phyloP scores from a whole-genome alignment of 1,140 invertebrate species.

The Papilio polytes region DNA sequence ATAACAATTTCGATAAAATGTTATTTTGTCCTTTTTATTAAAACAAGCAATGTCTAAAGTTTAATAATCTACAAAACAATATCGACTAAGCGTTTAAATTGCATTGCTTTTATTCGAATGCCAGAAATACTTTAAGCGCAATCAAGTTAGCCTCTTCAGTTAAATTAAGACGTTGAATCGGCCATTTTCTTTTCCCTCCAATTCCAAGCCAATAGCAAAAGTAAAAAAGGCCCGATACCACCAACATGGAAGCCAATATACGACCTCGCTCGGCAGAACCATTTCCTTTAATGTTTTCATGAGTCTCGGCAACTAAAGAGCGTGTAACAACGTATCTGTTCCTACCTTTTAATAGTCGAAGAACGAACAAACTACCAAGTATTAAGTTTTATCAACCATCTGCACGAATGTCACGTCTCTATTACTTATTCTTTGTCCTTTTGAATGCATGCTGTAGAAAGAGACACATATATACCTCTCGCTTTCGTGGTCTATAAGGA shows the following conservation, averaged over 20 bases:
- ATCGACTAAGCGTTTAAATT: conserved; percentile 50
- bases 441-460: conserved; percentile 65
- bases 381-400: conserved; percentile 82
- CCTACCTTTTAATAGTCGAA: conserved; percentile 77
- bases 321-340: conserved; percentile 77
- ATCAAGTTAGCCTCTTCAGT: conserved; percentile 63
- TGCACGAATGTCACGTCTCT: conserved; percentile 82
- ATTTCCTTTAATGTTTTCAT: conserved; percentile 80
- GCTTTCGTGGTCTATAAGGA: conserved; percentile 55
- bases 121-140: conserved; percentile 60
- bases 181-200: conserved; percentile 75
- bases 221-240: conserved; percentile 73
- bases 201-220: conserved; percentile 74
- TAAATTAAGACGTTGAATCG: conserved; percentile 79
- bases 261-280: conserved; percentile 63
- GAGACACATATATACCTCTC: conserved; percentile 60
- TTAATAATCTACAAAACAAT: conserved; percentile 57
- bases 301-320: conserved; percentile 77
- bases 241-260: conserved; percentile 72
- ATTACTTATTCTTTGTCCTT: conserved; percentile 81
- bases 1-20: conserved; percentile 4
- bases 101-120: conserved; percentile 56
- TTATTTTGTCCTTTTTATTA: not conserved
- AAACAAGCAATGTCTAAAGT: not conserved
- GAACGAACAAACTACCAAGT: conserved; percentile 76